Conservation (phyloP, 2,113 vertebrate genomes). For the Larimichthys crocea region DNA sequence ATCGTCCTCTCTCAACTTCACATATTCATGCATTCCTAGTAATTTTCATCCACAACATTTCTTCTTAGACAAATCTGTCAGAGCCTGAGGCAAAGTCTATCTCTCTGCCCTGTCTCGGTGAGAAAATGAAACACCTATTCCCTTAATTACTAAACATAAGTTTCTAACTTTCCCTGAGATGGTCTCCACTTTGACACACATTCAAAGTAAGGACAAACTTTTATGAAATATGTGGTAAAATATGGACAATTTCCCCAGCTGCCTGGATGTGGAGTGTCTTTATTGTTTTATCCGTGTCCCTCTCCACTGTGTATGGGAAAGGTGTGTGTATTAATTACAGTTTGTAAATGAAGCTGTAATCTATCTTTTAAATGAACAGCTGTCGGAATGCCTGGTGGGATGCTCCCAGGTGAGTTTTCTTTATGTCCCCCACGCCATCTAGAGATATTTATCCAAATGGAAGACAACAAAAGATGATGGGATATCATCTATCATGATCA, state of each 20-base stretch:
- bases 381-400: constrained; percentile 49
- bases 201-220: constrained; percentile 31
- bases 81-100: constrained; percentile 47
- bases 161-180: constrained; percentile 42
- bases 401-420: constrained; percentile 58
- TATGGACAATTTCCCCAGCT: constrained; percentile 11
- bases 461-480: constrained; percentile 54
- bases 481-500: constrained; percentile 59
- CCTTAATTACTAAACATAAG: constrained; percentile 45
- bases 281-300: constrained; percentile 21
- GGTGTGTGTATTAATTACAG: constrained; percentile 63
- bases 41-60: constrained; percentile 36
- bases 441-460: constrained; percentile 49
- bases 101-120: background rate
- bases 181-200: constrained; percentile 37
- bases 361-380: constrained; percentile 69
- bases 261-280: background rate
- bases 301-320: background rate
- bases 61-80: constrained; percentile 39
- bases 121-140: constrained; percentile 44
- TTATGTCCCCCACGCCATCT: constrained; percentile 26
- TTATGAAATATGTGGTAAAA: constrained; percentile 12
- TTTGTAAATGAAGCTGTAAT: constrained; percentile 69
- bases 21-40: constrained; percentile 22
- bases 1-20: constrained; percentile 11